phyloP scores from a whole-genome alignment of 2,888 invertebrate species.

The Torymus aiolomorphi region DNA sequence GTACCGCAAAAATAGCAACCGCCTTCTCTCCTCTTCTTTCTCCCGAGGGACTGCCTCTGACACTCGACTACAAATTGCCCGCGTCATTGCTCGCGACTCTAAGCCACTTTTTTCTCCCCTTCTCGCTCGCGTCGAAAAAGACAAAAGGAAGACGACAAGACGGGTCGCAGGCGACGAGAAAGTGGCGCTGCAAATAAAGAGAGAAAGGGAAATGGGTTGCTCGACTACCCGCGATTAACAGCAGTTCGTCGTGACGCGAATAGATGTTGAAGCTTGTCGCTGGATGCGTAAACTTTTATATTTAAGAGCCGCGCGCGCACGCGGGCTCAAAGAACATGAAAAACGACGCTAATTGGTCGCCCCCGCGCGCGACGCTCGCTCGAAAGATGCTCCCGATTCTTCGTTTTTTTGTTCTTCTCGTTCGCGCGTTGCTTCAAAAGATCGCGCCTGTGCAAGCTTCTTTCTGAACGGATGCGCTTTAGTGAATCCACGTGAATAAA shows the following conservation, averaged over 20 bases:
- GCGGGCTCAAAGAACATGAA: slow-evolving; percentile 46
- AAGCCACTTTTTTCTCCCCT: slow-evolving; percentile 33
- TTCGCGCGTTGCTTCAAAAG: not conserved
- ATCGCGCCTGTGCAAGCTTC: not conserved
- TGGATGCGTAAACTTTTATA: slow-evolving; percentile 56
- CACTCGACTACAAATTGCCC: slow-evolving; percentile 75
- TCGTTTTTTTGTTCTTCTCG: not conserved
- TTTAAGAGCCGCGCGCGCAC: slow-evolving; percentile 28
- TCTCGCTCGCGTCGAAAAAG: too few species aligned
- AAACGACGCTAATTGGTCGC: slow-evolving; percentile 43
- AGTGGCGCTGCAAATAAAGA: slow-evolving; percentile 1
- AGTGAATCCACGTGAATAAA: not conserved
- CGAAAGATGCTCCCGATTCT: not conserved
- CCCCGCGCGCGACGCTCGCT: not conserved
- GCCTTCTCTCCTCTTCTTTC: slow-evolving; percentile 57
- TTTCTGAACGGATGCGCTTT: slow-evolving; percentile 13
- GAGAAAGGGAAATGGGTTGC: slow-evolving; percentile 30
- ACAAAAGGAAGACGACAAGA: too few species aligned
- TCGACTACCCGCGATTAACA: slow-evolving; percentile 20
- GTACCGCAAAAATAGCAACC: slow-evolving; percentile 73
- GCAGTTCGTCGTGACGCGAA: slow-evolving; percentile 48
- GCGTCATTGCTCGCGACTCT: slow-evolving; percentile 68
- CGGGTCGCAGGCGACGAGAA: slow-evolving; percentile 3
- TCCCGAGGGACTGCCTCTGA: slow-evolving; percentile 64
- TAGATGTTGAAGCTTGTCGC: slow-evolving; percentile 42